These are phyloP conservation scores for Enteromius mattozi DNA, from an alignment of 2,797 vertebrate genomes.

Conservation along the genomic window DNA sequence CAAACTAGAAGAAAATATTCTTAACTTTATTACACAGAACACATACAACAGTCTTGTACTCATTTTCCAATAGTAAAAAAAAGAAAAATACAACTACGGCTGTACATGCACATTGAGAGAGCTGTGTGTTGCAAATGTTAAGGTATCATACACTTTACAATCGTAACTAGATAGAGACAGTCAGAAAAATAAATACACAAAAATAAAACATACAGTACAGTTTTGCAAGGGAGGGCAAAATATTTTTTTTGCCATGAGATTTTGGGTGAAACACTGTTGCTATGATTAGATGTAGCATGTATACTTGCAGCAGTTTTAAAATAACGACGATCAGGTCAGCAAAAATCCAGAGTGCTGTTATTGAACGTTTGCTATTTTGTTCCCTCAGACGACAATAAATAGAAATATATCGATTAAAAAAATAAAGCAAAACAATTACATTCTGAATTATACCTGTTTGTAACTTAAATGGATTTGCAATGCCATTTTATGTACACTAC, in stretches of 20 bases:
- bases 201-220: constrained; percentile 41
- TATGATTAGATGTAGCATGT: constrained; percentile 26
- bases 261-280: constrained; percentile 37
- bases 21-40: constrained; percentile 90
- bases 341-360: constrained; percentile 22
- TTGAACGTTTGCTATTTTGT: constrained; percentile 20
- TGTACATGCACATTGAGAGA: constrained; percentile 82
- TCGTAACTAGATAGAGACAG: constrained; percentile 59
- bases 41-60: constrained; percentile 82
- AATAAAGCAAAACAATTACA: constrained; percentile 14
- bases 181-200: constrained; percentile 52
- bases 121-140: constrained; percentile 51
- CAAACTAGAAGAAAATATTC: constrained; percentile 81
- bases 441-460: constrained; percentile 9
- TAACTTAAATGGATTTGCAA: constrained; percentile 11
- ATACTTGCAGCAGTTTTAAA: constrained; percentile 38
- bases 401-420: not conserved
- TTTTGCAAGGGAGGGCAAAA: constrained; percentile 44
- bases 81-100: constrained; percentile 83
- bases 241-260: constrained; percentile 32
- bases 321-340: constrained; percentile 18
- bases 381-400: constrained; percentile 9
- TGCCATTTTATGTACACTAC: not conserved
- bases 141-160: constrained; percentile 51
- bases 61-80: constrained; percentile 87